Evolutionary conservation across 2,888 invertebrate genomes (phyloP).

Genomic region (Apamea epomidion): DNA sequence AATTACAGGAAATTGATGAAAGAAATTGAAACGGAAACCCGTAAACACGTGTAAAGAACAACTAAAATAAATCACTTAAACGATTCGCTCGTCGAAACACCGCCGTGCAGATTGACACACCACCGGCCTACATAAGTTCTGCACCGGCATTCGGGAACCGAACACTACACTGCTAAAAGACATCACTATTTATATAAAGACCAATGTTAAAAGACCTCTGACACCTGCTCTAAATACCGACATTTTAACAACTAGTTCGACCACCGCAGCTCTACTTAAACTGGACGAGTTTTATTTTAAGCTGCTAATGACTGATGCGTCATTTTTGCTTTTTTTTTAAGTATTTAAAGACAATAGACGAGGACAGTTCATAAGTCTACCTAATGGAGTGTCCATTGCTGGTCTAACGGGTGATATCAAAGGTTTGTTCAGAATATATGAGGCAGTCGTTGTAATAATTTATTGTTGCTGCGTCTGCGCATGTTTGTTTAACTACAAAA

Average conservation of each 20-base stretch:
- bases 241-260: slow-evolving; percentile 57
- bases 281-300: slow-evolving; percentile 71
- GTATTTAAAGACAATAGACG: slow-evolving; percentile 78
- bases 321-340: slow-evolving; percentile 77
- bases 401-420: slow-evolving; percentile 49
- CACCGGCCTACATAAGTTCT: slow-evolving; percentile 83
- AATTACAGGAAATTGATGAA: slow-evolving; percentile 34
- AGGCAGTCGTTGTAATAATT: slow-evolving; percentile 51
- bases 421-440: slow-evolving; percentile 39
- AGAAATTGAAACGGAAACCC: slow-evolving; percentile 45
- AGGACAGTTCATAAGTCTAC: slow-evolving; percentile 49
- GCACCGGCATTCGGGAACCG: slow-evolving; percentile 86
- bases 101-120: slow-evolving; percentile 81
- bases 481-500: slow-evolving; percentile 45
- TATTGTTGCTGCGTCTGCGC: slow-evolving; percentile 31
- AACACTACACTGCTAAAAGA: slow-evolving; percentile 83
- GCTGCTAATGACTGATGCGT: slow-evolving; percentile 82
- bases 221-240: slow-evolving; percentile 75
- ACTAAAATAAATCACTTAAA: slow-evolving; percentile 69
- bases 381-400: slow-evolving; percentile 63
- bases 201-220: slow-evolving; percentile 74
- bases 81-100: slow-evolving; percentile 65
- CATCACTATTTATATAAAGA: slow-evolving; percentile 84
- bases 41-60: slow-evolving; percentile 61
- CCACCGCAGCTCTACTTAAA: slow-evolving; percentile 63